These are phyloP conservation scores for Notothenia rossii DNA, from an alignment of 2,113 vertebrate species.

Conservation along the genomic window DNA sequence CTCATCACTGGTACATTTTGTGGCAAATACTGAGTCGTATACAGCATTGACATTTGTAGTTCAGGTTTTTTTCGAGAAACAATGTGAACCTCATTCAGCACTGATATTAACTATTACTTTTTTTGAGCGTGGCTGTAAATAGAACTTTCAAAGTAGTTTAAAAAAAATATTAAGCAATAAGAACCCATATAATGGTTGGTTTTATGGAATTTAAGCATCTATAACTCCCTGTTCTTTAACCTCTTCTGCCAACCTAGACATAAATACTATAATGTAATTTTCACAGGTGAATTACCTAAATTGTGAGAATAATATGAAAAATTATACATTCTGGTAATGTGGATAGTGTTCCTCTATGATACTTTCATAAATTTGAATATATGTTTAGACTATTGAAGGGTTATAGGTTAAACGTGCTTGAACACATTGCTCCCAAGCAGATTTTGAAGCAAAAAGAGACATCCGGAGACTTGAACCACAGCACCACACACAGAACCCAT, in stretches of 20 bases:
- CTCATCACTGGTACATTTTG: constrained; percentile 54
- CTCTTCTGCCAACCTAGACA: not conserved
- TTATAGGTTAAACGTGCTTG: constrained; percentile 11
- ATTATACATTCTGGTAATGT: not conserved
- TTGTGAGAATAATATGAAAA: not conserved
- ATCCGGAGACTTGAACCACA: constrained; percentile 22
- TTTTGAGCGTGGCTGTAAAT: not conserved
- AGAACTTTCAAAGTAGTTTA: too few species aligned
- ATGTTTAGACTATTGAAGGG: not conserved
- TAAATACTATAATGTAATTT: not conserved
- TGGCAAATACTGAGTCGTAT: constrained; percentile 10
- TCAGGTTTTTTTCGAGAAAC: not conserved
- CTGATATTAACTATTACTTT: not conserved
- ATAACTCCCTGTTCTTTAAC: not conserved
- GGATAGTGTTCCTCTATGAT: not conserved
- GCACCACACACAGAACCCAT: constrained; percentile 56
- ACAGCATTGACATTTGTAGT: not conserved
- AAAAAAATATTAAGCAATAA: not conserved
- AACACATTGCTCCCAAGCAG: constrained; percentile 17
- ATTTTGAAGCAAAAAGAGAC: constrained; percentile 35
- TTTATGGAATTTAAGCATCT: not conserved
- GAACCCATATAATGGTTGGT: not conserved
- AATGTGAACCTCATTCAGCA: not conserved
- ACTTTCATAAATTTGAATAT: not conserved
- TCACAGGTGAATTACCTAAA: not conserved